A percentile compares a stretch with the other conserved stretches of the same genome.
phyloP scores from a whole-genome alignment of 53 echinoderm and acorn worm genomes.

The Astropecten irregularis region DNA sequence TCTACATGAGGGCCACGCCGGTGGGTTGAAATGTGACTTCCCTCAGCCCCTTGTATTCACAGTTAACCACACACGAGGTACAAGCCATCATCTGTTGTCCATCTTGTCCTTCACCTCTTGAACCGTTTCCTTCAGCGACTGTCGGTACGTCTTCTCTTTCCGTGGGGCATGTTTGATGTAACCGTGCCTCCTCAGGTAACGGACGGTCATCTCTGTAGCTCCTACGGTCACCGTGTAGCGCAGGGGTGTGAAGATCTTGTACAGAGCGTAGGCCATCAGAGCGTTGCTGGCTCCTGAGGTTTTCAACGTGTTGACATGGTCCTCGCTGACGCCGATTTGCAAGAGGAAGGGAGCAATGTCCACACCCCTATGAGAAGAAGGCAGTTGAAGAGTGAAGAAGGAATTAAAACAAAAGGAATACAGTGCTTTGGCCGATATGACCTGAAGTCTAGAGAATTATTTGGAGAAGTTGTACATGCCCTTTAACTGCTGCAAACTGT shows the following conservation, averaged over 20 bases:
- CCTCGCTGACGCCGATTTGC: conserved; percentile 82
- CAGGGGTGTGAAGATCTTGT: conserved; percentile 94
- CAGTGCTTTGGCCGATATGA: not conserved
- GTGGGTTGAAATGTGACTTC: too few relatives aligned
- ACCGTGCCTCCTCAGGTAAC: conserved; percentile 73
- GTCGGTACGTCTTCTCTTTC: conserved; percentile 87
- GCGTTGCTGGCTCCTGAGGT: conserved; percentile 86
- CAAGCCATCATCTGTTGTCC: conserved; percentile 7
- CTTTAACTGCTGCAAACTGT: too few relatives aligned
- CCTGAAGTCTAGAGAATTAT: not conserved
- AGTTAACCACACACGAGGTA: too few relatives aligned
- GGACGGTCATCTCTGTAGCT: conserved; percentile 84
- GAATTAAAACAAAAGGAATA: not conserved
- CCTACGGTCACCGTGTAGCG: conserved; percentile 93
- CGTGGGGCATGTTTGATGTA: conserved; percentile 78
- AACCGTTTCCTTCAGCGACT: conserved; percentile 83
- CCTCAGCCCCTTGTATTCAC: too few relatives aligned
- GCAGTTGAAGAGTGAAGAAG: not conserved
- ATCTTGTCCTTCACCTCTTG: conserved; percentile 79
- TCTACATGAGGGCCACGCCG: too few relatives aligned
- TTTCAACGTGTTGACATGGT: conserved; percentile 71
- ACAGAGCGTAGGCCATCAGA: conserved; percentile 93
- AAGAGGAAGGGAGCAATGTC: conserved; percentile 80
- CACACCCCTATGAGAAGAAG: conserved; percentile 71
- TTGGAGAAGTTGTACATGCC: not conserved